Evolutionary conservation across 2,888 invertebrate genomes (phyloP).

Genomic region (Hermodice carunculata): DNA sequence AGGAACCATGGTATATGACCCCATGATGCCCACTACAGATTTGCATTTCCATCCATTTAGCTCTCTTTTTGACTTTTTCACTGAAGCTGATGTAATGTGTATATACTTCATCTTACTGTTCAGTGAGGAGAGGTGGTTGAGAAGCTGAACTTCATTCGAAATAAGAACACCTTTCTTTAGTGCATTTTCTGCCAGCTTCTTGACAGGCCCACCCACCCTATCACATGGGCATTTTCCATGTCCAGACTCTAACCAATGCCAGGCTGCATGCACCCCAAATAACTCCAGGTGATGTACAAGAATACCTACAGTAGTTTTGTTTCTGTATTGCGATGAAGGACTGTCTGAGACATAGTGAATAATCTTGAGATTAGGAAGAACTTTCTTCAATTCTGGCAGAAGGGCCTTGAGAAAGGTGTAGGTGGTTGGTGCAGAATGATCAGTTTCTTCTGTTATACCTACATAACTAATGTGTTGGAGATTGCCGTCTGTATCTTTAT

Average conservation of each 20-base stretch:
- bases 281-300: not conserved
- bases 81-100: not conserved
- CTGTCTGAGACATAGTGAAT: not conserved
- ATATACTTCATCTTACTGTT: not conserved
- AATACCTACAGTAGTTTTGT: not conserved
- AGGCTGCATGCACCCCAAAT: not conserved
- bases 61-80: not conserved
- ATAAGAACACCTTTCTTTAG: not conserved
- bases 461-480: not conserved
- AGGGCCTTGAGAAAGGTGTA: not conserved
- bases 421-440: not conserved
- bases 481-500: not conserved
- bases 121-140: not conserved
- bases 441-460: not conserved
- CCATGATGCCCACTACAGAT: not conserved
- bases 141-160: not conserved
- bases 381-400: not conserved
- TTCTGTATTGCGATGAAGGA: not conserved
- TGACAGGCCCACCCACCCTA: not conserved
- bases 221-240: constrained; percentile 8
- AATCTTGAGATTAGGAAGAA: not conserved
- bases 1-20: too few relatives aligned
- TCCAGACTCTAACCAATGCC: not conserved
- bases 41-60: not conserved
- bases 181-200: not conserved